A percentile compares a stretch with the other conserved stretches of the same genome.
These are phyloP conservation scores for Acanthoscelides obtectus DNA, from an alignment of 2,888 invertebrate genomes.

Conservation along the genomic window DNA sequence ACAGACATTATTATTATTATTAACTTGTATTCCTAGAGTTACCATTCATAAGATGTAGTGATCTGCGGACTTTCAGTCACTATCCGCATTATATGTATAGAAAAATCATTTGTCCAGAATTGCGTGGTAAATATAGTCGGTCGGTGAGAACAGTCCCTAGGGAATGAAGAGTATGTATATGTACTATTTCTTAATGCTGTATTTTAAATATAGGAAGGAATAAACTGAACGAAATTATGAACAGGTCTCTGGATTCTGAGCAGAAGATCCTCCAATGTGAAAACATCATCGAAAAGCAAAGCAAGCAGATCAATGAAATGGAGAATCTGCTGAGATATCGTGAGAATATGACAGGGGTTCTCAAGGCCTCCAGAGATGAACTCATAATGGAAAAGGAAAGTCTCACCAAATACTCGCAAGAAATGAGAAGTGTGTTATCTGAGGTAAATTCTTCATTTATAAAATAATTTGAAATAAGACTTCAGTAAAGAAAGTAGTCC, in stretches of 20 bases:
- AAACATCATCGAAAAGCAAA: slow-evolving; percentile 56
- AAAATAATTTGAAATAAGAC: too few species aligned
- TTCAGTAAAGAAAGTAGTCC: too few species aligned
- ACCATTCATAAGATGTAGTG: too few species aligned
- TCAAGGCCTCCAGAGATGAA: slow-evolving; percentile 53
- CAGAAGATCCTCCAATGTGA: slow-evolving; percentile 52
- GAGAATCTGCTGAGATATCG: slow-evolving; percentile 59
- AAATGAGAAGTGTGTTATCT: slow-evolving; percentile 34
- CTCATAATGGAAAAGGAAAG: slow-evolving; percentile 51
- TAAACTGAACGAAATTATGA: slow-evolving; percentile 34
- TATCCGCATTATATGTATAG: too few species aligned
- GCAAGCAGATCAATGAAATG: slow-evolving; percentile 57
- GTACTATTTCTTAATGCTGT: too few species aligned
- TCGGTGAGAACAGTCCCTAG: too few species aligned
- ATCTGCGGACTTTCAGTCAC: too few species aligned
- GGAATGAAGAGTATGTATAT: too few species aligned
- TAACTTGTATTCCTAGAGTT: too few species aligned
- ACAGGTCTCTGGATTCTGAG: slow-evolving; percentile 37
- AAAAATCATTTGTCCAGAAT: too few species aligned
- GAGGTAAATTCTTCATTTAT: slow-evolving; percentile 33
- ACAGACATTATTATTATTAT: too few species aligned
- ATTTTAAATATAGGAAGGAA: slow-evolving; percentile 19
- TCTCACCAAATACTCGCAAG: slow-evolving; percentile 38
- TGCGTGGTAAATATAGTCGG: too few species aligned
- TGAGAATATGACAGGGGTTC: slow-evolving; percentile 56